These are phyloP conservation scores for Alces alces DNA, from an alignment of 2,113 vertebrate species.

Conservation along the genomic window DNA sequence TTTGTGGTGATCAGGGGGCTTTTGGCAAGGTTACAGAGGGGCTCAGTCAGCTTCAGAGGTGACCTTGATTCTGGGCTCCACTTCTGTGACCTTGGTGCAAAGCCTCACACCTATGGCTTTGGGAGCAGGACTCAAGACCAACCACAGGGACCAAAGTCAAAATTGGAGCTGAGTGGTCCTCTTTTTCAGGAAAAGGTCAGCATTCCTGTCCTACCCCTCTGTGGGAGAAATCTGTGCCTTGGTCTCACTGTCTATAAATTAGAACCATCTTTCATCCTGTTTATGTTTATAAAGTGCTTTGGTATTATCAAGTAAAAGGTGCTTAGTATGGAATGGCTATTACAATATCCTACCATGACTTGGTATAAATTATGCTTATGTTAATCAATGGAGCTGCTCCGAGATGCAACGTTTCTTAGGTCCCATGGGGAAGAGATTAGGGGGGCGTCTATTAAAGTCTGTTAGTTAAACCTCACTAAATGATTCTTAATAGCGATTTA, in stretches of 20 bases:
- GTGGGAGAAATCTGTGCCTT: neutral
- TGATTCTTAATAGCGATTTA: slow-evolving; percentile 63
- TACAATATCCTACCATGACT: neutral
- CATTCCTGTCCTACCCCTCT: neutral
- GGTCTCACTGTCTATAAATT: neutral
- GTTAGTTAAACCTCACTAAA: slow-evolving; percentile 63
- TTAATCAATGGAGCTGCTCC: slow-evolving; percentile 14
- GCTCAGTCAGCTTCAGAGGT: neutral
- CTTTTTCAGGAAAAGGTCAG: neutral
- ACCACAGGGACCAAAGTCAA: neutral
- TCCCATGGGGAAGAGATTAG: slow-evolving; percentile 33
- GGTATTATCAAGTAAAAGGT: slow-evolving; percentile 26
- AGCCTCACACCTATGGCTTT: neutral
- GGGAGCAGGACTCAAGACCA: neutral
- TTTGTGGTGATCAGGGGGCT: neutral
- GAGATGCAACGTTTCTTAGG: neutral
- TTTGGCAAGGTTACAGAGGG: neutral
- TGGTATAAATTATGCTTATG: neutral
- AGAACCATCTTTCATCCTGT: neutral
- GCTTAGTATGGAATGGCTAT: neutral
- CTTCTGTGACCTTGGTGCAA: neutral
- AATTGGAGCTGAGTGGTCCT: neutral
- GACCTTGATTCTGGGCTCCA: neutral
- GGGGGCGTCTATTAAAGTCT: slow-evolving; percentile 46
- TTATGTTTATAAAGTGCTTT: neutral